A percentile compares a stretch with the other conserved stretches of the same genome.
Evolutionary conservation across 2,888 invertebrate genomes (phyloP).

Genomic region (Agrochola litura): DNA sequence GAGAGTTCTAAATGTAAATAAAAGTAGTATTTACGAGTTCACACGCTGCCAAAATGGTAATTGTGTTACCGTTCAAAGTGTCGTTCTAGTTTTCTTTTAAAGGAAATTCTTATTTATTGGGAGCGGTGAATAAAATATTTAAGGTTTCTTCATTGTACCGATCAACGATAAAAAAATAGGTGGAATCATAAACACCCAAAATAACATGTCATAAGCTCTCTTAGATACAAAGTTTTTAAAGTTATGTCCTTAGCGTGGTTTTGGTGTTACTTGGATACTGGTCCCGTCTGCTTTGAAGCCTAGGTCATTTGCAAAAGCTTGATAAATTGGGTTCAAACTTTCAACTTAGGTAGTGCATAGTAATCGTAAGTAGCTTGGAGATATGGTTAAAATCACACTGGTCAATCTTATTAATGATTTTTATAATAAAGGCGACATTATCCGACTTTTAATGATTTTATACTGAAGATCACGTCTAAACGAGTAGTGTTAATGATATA

Average conservation of each 20-base stretch:
- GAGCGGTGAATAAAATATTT: not conserved
- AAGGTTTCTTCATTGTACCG: slow-evolving; percentile 2
- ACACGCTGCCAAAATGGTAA: not conserved
- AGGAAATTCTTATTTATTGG: not conserved
- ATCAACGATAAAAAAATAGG: not conserved
- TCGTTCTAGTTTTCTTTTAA: slow-evolving; percentile 6
- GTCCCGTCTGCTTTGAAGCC: not conserved
- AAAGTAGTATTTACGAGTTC: slow-evolving; percentile 4
- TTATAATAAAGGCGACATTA: too few relatives aligned
- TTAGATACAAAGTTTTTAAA: not conserved
- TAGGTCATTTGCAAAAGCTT: not conserved
- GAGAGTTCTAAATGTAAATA: slow-evolving; percentile 25
- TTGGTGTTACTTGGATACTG: not conserved
- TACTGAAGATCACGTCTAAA: too few relatives aligned
- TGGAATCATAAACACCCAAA: not conserved
- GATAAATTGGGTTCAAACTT: not conserved
- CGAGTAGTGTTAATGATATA: too few relatives aligned
- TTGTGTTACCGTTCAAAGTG: slow-evolving; percentile 2
- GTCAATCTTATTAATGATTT: not conserved
- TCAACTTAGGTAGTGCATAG: too few relatives aligned
- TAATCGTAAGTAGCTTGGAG: not conserved
- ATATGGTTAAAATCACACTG: not conserved
- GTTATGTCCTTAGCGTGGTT: not conserved
- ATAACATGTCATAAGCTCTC: too few relatives aligned
- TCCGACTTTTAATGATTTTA: too few relatives aligned